Conservation (phyloP, 2,888 invertebrate species). For the Eupeodes luniger region DNA sequence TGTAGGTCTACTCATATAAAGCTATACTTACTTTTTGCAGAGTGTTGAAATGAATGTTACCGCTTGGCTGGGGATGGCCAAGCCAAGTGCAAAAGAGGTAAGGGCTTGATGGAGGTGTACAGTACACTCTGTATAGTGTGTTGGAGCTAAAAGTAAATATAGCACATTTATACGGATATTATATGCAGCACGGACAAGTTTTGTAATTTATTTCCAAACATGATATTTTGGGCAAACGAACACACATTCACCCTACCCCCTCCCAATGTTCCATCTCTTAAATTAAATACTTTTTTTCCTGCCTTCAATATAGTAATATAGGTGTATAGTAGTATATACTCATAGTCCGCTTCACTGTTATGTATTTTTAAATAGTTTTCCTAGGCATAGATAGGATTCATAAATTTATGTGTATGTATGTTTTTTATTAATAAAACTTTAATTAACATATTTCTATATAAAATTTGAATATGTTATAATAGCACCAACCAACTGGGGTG, state of each 20-base stretch:
- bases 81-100: not conserved
- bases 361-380: conserved; percentile 38
- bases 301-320: not conserved
- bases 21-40: conserved; percentile 4
- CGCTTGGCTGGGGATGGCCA: not conserved
- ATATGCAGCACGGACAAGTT: conserved; percentile 73
- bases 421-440: conserved; percentile 59
- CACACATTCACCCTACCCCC: conserved; percentile 1
- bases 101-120: not conserved
- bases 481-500: not conserved
- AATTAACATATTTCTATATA: conserved; percentile 71
- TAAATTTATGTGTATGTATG: conserved; percentile 47
- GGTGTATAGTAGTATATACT: not conserved
- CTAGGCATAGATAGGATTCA: conserved; percentile 44
- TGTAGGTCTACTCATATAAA: not conserved
- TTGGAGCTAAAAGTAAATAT: conserved; percentile 61
- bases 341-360: not conserved
- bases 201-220: conserved; percentile 76
- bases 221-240: conserved; percentile 67
- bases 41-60: conserved; percentile 48
- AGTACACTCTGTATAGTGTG: not conserved
- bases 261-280: not conserved
- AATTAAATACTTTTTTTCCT: conserved; percentile 17
- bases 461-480: conserved; percentile 11
- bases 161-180: conserved; percentile 38